These are phyloP conservation scores for Amniataba percoides DNA, from an alignment of 2,797 vertebrate genomes.

Conservation along the genomic window DNA sequence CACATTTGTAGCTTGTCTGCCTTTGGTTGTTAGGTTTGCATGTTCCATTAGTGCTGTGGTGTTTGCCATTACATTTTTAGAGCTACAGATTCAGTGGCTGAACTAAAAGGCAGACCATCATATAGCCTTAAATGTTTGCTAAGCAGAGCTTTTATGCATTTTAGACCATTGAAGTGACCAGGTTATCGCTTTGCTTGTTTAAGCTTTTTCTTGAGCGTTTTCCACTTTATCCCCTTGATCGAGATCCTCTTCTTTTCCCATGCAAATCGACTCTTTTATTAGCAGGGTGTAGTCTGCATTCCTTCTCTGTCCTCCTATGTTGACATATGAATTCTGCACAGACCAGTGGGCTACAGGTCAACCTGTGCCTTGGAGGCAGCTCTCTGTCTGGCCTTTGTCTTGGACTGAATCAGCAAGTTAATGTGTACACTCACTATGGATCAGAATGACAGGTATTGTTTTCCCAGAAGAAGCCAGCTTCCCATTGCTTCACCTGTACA, in stretches of 20 bases:
- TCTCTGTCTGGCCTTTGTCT: constrained; percentile 47
- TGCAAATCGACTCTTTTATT: constrained; percentile 44
- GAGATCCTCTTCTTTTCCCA: constrained; percentile 14
- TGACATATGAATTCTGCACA: constrained; percentile 55
- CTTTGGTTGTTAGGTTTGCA: constrained; percentile 6
- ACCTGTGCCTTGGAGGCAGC: constrained; percentile 22
- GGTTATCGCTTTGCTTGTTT: neutral
- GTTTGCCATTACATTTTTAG: neutral
- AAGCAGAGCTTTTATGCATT: neutral
- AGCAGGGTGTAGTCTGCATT: constrained; percentile 66
- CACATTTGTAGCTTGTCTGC: neutral
- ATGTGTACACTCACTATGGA: constrained; percentile 10
- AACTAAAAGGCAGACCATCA: constrained; percentile 12
- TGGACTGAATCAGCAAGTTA: constrained; percentile 25
- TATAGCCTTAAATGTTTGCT: constrained; percentile 29
- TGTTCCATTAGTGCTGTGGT: constrained; percentile 19
- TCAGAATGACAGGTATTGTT: constrained; percentile 22
- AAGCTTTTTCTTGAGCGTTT: neutral
- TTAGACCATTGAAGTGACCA: neutral
- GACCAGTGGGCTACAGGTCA: constrained; percentile 54
- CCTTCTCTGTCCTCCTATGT: constrained; percentile 66
- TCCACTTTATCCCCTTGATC: no score
- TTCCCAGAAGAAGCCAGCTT: constrained; percentile 5
- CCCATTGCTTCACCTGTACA: constrained; percentile 1
- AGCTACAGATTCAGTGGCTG: constrained; percentile 4